A percentile compares a stretch with the other conserved stretches of the same genome.
Conservation (phyloP, 1,140 invertebrate species). For the Pseudobourletiella spinata region DNA sequence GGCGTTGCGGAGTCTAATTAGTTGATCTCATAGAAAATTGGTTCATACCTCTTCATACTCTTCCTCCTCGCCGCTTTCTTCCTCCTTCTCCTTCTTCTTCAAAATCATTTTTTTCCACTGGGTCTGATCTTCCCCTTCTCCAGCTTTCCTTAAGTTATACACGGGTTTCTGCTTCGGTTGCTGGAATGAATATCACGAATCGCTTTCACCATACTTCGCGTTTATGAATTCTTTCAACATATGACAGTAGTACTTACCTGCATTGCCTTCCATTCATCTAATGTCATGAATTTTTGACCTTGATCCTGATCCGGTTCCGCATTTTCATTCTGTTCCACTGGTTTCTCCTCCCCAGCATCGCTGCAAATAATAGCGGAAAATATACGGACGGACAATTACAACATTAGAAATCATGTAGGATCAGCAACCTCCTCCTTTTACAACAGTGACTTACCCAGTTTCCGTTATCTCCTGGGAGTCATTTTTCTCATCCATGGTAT, state of each 20-base stretch:
- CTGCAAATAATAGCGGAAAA: slow-evolving; percentile 7
- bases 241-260: slow-evolving; percentile 40
- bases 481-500: slow-evolving; percentile 35
- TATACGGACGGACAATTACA: not conserved
- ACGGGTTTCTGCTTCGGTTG: slow-evolving; percentile 62
- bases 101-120: slow-evolving; percentile 89
- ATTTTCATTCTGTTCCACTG: slow-evolving; percentile 54
- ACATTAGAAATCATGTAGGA: not conserved
- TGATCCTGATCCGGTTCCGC: slow-evolving; percentile 36
- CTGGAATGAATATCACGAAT: slow-evolving; percentile 12
- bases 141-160: slow-evolving; percentile 82
- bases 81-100: slow-evolving; percentile 68
- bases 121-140: slow-evolving; percentile 78
- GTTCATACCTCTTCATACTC: slow-evolving; percentile 49
- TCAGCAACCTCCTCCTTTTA: too few species aligned
- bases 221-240: not conserved
- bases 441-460: slow-evolving; percentile 34
- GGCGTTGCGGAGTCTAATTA: slow-evolving; percentile 8
- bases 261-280: slow-evolving; percentile 82
- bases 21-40: not conserved
- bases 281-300: slow-evolving; percentile 54
- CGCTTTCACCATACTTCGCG: not conserved
- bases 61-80: slow-evolving; percentile 48
- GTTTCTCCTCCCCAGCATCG: slow-evolving; percentile 38
- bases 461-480: slow-evolving; percentile 34